Evolutionary conservation across 2,888 invertebrate genomes (phyloP).

Genomic region (Drosophila fulvimacula): DNA sequence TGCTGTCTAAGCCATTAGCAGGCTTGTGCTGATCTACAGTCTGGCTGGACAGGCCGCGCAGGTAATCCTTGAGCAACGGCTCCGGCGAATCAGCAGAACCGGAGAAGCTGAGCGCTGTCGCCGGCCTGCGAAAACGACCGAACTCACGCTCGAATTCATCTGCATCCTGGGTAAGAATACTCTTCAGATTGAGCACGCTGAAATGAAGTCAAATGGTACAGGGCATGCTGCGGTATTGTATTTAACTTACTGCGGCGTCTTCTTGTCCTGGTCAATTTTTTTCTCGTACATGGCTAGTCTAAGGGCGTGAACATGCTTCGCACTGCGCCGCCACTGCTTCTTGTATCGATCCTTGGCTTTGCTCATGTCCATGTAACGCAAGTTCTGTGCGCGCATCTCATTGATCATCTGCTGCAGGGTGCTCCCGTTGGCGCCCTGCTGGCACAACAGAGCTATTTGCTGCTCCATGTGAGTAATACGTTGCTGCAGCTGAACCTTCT

Average conservation of each 20-base stretch:
- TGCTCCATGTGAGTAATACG: slow-evolving; percentile 70
- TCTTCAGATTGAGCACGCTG: slow-evolving; percentile 51
- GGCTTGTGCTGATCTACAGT: slow-evolving; percentile 29
- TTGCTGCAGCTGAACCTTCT: slow-evolving; percentile 78
- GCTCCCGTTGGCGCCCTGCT: slow-evolving; percentile 82
- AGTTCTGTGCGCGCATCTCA: slow-evolving; percentile 86
- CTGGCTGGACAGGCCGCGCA: slow-evolving; percentile 32
- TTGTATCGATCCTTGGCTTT: slow-evolving; percentile 91
- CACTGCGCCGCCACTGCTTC: slow-evolving; percentile 90
- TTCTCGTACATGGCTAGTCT: slow-evolving; percentile 82
- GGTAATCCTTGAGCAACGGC: slow-evolving; percentile 41
- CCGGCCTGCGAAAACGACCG: slow-evolving; percentile 44
- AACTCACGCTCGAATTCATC: slow-evolving; percentile 66
- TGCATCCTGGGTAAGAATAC: slow-evolving; percentile 47
- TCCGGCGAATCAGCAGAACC: slow-evolving; percentile 19
- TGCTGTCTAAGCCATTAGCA: slow-evolving; percentile 17
- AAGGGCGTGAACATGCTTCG: slow-evolving; percentile 88
- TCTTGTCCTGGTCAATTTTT: slow-evolving; percentile 26
- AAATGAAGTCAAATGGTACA: neutral
- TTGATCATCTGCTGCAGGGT: slow-evolving; percentile 88
- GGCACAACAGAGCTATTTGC: slow-evolving; percentile 49
- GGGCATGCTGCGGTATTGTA: neutral
- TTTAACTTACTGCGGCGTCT: slow-evolving; percentile 34
- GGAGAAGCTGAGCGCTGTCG: neutral
- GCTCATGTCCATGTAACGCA: slow-evolving; percentile 88